Evolutionary conservation across 2,113 vertebrate species (phyloP).

Genomic region (Limanda limanda): DNA sequence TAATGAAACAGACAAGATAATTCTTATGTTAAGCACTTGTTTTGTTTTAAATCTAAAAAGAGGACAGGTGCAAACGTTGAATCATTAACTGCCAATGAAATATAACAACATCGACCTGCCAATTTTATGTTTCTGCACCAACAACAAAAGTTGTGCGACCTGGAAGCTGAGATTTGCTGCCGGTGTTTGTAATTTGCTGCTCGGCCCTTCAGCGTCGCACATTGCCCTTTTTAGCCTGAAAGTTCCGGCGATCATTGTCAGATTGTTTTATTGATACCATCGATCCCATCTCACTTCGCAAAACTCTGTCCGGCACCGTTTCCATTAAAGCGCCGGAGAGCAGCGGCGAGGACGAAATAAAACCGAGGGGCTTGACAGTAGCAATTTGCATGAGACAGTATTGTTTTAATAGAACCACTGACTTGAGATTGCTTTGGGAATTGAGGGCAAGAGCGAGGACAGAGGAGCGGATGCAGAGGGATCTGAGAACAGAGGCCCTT

Average conservation of each 20-base stretch:
- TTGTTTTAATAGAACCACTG: conserved; percentile 76
- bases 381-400: conserved; percentile 77
- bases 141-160: conserved; percentile 19
- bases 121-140: conserved; percentile 26
- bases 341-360: conserved; percentile 54
- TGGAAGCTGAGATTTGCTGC: conserved; percentile 35
- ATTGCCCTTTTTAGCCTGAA: conserved; percentile 45
- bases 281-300: conserved; percentile 46
- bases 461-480: conserved; percentile 55
- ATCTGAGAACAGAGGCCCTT: conserved; percentile 47
- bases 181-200: conserved; percentile 45
- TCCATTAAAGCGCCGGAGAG: conserved; percentile 52
- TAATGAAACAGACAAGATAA: conserved; percentile 58
- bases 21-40: conserved; percentile 31
- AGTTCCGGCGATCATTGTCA: conserved; percentile 46
- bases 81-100: conserved; percentile 46
- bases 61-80: conserved; percentile 21
- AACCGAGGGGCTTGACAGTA: conserved; percentile 67
- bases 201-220: conserved; percentile 44
- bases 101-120: conserved; percentile 45
- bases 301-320: conserved; percentile 32
- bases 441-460: conserved; percentile 72
- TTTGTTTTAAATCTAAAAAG: no score
- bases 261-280: conserved; percentile 65
- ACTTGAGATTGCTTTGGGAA: conserved; percentile 78